Conservation (phyloP, 2,888 invertebrate species). For the Tiphia femorata region DNA sequence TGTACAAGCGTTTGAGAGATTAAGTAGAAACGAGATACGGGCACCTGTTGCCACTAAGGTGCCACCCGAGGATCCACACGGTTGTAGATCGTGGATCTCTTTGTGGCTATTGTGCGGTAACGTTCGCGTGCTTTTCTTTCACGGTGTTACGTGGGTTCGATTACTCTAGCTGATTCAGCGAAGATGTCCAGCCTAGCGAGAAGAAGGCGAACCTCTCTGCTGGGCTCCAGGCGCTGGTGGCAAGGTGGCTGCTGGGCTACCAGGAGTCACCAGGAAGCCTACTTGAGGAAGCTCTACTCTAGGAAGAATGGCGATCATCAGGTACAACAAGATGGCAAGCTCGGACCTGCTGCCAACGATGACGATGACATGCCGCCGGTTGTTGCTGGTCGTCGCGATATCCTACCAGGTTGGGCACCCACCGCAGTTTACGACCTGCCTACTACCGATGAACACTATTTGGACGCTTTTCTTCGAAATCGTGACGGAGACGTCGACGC, state of each 20-base stretch:
- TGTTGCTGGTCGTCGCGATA: slow-evolving; percentile 8
- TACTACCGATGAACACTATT: slow-evolving; percentile 56
- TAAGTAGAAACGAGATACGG: too few relatives aligned
- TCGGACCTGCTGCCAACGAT: slow-evolving; percentile 11
- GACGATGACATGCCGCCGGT: slow-evolving; percentile 18
- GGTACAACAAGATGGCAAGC: slow-evolving; percentile 24
- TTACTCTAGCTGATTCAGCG: neutral
- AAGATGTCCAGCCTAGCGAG: slow-evolving; percentile 58
- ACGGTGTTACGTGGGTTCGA: too few relatives aligned
- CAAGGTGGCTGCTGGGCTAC: slow-evolving; percentile 66
- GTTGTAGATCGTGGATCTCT: too few relatives aligned
- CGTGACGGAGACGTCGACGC: slow-evolving; percentile 29
- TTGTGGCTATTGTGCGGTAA: too few relatives aligned
- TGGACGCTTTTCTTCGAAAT: slow-evolving; percentile 58
- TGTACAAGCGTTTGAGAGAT: too few relatives aligned
- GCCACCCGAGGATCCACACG: too few relatives aligned
- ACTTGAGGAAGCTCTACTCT: slow-evolving; percentile 63
- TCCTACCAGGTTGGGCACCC: slow-evolving; percentile 35
- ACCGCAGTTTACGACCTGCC: slow-evolving; percentile 50
- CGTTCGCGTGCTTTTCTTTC: too few relatives aligned
- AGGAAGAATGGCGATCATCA: too few relatives aligned
- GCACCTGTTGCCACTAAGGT: too few relatives aligned
- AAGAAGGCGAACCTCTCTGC: slow-evolving; percentile 58
- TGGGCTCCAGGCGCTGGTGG: slow-evolving; percentile 67
- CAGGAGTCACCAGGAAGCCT: slow-evolving; percentile 65